Base-by-base conservation (phyloP, 2,797 vertebrate genomes). In the Sarcoramphus papa region DNA sequence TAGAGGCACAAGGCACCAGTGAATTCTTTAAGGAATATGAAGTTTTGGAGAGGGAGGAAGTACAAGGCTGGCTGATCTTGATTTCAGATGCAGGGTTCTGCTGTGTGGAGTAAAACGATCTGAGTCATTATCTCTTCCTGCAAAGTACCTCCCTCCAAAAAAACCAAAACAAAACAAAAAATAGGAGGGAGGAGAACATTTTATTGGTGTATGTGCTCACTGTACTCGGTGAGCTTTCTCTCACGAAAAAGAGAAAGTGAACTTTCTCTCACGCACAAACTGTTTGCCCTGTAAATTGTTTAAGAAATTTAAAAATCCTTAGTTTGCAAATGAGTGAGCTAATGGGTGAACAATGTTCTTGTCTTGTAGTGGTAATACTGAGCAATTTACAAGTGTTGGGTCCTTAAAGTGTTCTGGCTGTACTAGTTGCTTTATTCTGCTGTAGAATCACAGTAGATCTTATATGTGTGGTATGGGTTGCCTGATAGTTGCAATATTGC, bases 391-490 rank as follows among this genome's bases (percentile, higher is more conserved):
- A 68, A 20, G 16, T 75, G 22, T n/a, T 68, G 40, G 8, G 18
- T 85, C 17, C 25, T 89, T 47, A 18, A 27, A 67, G n/a, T 30
- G 9, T n/a, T 78, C 18, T 65, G 20, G 4, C 20, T 63, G 9
- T 77, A 12, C 24, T 70, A 1, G 1, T 80, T 85, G 64, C 27
- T 92, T 69, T 60, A n/a, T 86, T 74, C 45, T 70, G 21, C 40
- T 93, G 6, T 59, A 48, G 48, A 77, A 18, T 40, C 13, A 10
- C 35, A 40, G 28, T 57, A 69, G 21, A 13, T 85, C 16, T 76
- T 79, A 5, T 0, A 0, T 15, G 2, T 72, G 45, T 82, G 8
- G 8, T 15, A 4, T 20, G 47, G 28, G 5, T 72, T 93, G 24
- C 35, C 19, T 22, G 11, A 20, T 41, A 64, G 20, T 14, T 85